These are phyloP conservation scores for Gonatopus flavifemur DNA, from an alignment of 1,140 invertebrate species.

Conservation along the genomic window DNA sequence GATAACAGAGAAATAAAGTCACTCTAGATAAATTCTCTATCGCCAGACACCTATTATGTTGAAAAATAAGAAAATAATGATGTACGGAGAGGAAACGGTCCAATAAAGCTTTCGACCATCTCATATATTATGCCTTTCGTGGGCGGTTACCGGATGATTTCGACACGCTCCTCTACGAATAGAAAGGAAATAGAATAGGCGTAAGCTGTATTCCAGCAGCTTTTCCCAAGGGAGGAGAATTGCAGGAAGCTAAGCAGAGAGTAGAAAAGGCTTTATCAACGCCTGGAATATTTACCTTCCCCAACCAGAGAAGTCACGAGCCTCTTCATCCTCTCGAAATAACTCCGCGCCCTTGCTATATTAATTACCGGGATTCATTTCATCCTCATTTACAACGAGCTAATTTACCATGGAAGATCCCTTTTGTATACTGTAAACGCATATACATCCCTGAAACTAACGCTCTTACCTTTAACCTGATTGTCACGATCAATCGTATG, in stretches of 20 bases:
- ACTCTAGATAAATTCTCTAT: too few relatives aligned
- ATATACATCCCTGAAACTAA: too few relatives aligned
- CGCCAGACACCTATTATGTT: too few relatives aligned
- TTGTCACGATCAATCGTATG: too few relatives aligned
- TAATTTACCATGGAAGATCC: slow-evolving; percentile 35
- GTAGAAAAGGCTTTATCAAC: slow-evolving; percentile 20
- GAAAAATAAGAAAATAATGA: neutral
- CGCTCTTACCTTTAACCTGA: too few relatives aligned
- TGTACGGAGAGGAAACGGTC: neutral
- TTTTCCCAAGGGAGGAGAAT: slow-evolving; percentile 7
- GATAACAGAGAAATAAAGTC: too few relatives aligned
- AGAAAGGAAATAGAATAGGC: slow-evolving; percentile 19
- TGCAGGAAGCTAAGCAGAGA: slow-evolving; percentile 7
- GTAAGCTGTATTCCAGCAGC: slow-evolving; percentile 1
- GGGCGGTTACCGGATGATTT: slow-evolving; percentile 23
- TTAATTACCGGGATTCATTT: slow-evolving; percentile 47
- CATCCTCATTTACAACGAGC: slow-evolving; percentile 40
- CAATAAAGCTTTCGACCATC: slow-evolving; percentile 28
- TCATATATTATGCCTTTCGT: slow-evolving; percentile 24
- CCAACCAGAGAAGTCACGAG: neutral
- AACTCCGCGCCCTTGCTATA: slow-evolving; percentile 42
- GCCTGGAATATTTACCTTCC: too few relatives aligned
- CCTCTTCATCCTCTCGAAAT: slow-evolving; percentile 32
- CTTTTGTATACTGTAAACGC: too few relatives aligned
- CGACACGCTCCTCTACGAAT: slow-evolving; percentile 33